Conservation (phyloP, 2,888 invertebrate genomes). For the Drosophila picticornis region DNA sequence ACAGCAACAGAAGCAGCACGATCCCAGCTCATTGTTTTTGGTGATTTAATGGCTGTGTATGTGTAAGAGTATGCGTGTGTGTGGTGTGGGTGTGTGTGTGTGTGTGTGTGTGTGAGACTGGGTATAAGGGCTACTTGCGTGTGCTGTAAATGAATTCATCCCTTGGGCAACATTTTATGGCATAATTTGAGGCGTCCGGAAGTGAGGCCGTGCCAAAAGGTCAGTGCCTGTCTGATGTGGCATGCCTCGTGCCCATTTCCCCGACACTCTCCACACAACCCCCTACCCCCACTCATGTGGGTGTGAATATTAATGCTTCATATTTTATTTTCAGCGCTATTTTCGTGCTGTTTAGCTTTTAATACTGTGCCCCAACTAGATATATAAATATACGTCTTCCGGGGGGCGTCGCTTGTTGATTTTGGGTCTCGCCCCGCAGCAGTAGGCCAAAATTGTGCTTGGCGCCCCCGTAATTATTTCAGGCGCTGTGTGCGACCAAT, state of each 20-base stretch:
- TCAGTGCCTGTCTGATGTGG: constrained; percentile 68
- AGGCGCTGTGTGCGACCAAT: constrained; percentile 49
- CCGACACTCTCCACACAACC: background rate
- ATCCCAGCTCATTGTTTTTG: constrained; percentile 76
- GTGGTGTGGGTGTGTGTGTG: constrained; percentile 17
- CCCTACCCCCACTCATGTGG: constrained; percentile 43
- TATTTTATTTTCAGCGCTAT: constrained; percentile 75
- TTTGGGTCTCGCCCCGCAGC: constrained; percentile 34
- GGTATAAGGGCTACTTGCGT: constrained; percentile 44
- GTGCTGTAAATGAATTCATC: constrained; percentile 76
- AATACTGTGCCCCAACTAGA: constrained; percentile 45
- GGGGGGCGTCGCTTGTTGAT: constrained; percentile 59
- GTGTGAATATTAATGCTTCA: constrained; percentile 80
- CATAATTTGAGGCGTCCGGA: constrained; percentile 80
- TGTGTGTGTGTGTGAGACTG: constrained; percentile 17
- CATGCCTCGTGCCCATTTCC: constrained; percentile 61
- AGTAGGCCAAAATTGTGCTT: constrained; percentile 32
- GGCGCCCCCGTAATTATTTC: constrained; percentile 51
- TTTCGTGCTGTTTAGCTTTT: constrained; percentile 74
- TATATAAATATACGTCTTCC: constrained; percentile 22
- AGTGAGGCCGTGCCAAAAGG: constrained; percentile 70
- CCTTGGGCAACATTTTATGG: constrained; percentile 80
- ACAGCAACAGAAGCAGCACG: constrained; percentile 18
- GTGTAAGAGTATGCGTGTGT: background rate
- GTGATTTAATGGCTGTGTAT: constrained; percentile 71